phyloP scores from a whole-genome alignment of 2,113 vertebrate genomes.

The Corythoichthys intestinalis region DNA sequence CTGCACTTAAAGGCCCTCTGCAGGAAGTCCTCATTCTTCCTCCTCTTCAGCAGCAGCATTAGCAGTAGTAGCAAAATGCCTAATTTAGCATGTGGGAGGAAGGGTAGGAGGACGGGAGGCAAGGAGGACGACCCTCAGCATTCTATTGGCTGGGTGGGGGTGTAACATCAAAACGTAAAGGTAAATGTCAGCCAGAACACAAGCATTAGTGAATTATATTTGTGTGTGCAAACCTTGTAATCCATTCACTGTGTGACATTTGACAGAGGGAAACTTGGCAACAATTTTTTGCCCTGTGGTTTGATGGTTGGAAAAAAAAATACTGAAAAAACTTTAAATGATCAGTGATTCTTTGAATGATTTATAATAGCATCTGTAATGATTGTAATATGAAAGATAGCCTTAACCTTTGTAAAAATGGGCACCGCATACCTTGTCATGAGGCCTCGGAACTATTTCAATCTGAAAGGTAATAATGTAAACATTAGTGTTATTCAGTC shows the following conservation, averaged over 20 bases:
- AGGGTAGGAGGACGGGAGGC: conserved; percentile 20
- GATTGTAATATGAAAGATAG: too few relatives aligned
- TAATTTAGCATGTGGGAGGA: conserved; percentile 3
- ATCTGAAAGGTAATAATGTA: too few relatives aligned
- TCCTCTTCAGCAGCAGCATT: conserved; percentile 44
- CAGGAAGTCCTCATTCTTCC: conserved; percentile 59
- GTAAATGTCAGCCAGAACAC: conserved; percentile 58
- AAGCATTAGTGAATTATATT: conserved; percentile 35
- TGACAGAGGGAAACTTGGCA: neutral
- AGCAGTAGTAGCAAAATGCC: conserved; percentile 24
- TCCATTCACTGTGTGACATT: conserved; percentile 14
- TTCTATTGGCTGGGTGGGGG: conserved; percentile 41
- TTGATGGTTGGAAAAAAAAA: neutral
- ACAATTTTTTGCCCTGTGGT: conserved; percentile 2
- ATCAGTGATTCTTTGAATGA: neutral
- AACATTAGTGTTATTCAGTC: too few relatives aligned
- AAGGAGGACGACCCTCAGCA: conserved; percentile 32
- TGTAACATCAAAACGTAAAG: conserved; percentile 48
- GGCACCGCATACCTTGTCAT: too few relatives aligned
- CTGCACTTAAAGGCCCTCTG: conserved; percentile 55
- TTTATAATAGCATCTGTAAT: too few relatives aligned
- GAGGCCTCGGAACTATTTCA: too few relatives aligned
- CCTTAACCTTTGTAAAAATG: too few relatives aligned
- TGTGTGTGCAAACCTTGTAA: conserved; percentile 5
- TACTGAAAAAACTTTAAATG: neutral